phyloP scores from a whole-genome alignment of 2,888 invertebrate species.

The Agrenia bidenticulata region DNA sequence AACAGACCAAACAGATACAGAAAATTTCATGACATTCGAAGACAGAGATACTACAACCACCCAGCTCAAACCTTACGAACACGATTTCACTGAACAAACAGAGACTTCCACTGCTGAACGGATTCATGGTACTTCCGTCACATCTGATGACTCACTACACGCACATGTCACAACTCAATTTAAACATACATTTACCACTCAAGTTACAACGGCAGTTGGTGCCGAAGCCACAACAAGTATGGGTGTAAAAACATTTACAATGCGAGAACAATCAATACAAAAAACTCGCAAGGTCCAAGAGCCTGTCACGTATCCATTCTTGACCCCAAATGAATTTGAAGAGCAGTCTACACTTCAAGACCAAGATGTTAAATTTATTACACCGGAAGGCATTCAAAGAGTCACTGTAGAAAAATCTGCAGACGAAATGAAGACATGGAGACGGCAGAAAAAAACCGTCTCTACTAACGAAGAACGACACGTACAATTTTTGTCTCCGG shows the following conservation, averaged over 20 bases:
- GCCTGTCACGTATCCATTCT: not conserved
- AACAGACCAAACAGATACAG: constrained; percentile 5
- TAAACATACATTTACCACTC: no score
- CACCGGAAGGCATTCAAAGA: constrained; percentile 63
- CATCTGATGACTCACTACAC: no score
- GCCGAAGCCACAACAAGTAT: not conserved
- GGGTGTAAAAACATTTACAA: not conserved
- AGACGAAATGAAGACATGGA: constrained; percentile 13
- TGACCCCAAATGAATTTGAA: not conserved
- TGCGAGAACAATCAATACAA: not conserved
- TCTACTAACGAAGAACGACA: no score
- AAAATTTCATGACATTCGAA: not conserved
- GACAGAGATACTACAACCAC: not conserved
- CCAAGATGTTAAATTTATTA: constrained; percentile 63
- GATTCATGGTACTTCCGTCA: no score
- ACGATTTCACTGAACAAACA: constrained; percentile 7
- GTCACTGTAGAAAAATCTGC: not conserved
- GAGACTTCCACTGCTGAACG: not conserved
- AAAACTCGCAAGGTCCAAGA: not conserved
- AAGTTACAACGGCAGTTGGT: not conserved
- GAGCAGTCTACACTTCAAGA: constrained; percentile 51
- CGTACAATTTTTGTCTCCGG: no score
- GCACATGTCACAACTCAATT: no score
- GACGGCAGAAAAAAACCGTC: not conserved
- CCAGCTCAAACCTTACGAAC: not conserved